These are phyloP conservation scores for Nephotettix cincticeps DNA, from an alignment of 1,140 invertebrate genomes.

Conservation along the genomic window DNA sequence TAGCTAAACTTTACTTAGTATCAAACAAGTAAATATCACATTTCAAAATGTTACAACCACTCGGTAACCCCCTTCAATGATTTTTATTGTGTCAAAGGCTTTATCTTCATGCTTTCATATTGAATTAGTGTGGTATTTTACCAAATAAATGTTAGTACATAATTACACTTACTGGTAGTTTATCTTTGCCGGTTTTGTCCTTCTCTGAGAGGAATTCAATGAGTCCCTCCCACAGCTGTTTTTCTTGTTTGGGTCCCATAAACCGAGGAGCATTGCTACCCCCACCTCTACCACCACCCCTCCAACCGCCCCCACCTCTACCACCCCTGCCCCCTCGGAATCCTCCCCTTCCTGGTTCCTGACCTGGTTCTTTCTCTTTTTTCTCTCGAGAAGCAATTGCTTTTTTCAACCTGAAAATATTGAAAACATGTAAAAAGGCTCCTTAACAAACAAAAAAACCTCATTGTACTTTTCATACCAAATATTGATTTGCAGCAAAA, in stretches of 20 bases:
- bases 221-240: constrained; percentile 8
- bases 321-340: neutral
- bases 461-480: no score
- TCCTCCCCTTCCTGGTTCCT: neutral
- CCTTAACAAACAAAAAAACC: no score
- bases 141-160: no score
- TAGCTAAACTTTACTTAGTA: no score
- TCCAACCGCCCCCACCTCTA: neutral
- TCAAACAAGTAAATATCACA: no score
- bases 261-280: neutral
- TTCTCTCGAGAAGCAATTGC: constrained; percentile 9
- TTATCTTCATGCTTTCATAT: no score
- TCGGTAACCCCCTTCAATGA: no score
- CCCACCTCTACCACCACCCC: neutral
- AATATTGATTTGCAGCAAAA: no score
- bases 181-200: neutral
- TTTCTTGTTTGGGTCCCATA: constrained; percentile 12
- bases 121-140: no score
- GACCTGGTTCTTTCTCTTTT: neutral
- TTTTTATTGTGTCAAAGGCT: no score
- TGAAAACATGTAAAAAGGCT: no score
- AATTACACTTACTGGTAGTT: constrained; percentile 6
- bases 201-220: neutral
- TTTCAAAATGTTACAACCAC: no score
- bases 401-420: neutral